These are phyloP conservation scores for Oscheius sp. DNA, from an alignment of 2,888 invertebrate genomes.

Conservation along the genomic window DNA sequence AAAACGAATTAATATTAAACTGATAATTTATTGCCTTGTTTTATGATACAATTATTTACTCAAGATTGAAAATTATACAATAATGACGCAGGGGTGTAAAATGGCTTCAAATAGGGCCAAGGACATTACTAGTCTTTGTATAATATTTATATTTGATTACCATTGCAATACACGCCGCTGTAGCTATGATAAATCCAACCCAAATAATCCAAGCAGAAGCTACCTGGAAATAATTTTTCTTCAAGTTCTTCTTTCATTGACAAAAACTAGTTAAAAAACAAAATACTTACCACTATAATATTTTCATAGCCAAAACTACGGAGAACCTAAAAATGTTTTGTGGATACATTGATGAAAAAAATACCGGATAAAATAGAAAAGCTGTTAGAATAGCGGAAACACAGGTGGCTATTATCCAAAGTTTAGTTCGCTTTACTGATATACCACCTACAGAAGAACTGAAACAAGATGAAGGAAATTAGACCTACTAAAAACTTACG, in stretches of 20 bases:
- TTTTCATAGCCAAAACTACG: too few relatives aligned
- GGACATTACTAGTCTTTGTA: conserved; percentile 85
- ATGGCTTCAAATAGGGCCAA: conserved; percentile 50
- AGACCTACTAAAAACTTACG: conserved; percentile 29
- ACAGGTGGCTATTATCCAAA: too few relatives aligned
- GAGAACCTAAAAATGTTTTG: conserved; percentile 8
- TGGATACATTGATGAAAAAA: conserved; percentile 20
- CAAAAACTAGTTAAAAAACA: background rate
- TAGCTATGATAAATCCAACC: background rate
- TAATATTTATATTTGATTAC: conserved; percentile 82
- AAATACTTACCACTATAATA: too few relatives aligned
- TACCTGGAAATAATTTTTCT: background rate
- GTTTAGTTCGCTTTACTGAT: conserved; percentile 83
- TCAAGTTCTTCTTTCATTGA: too few relatives aligned
- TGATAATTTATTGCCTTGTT: too few relatives aligned
- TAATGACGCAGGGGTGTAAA: too few relatives aligned
- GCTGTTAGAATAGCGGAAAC: conserved; percentile 35
- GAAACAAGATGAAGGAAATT: conserved; percentile 3
- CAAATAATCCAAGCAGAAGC: background rate
- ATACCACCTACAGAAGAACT: conserved; percentile 91
- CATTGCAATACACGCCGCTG: background rate
- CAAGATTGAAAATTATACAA: too few relatives aligned
- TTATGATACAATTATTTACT: too few relatives aligned
- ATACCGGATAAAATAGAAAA: conserved; percentile 34
- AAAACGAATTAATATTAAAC: too few relatives aligned